Conservation (phyloP, 2,797 vertebrate genomes). For the Dicrostonyx torquatus region DNA sequence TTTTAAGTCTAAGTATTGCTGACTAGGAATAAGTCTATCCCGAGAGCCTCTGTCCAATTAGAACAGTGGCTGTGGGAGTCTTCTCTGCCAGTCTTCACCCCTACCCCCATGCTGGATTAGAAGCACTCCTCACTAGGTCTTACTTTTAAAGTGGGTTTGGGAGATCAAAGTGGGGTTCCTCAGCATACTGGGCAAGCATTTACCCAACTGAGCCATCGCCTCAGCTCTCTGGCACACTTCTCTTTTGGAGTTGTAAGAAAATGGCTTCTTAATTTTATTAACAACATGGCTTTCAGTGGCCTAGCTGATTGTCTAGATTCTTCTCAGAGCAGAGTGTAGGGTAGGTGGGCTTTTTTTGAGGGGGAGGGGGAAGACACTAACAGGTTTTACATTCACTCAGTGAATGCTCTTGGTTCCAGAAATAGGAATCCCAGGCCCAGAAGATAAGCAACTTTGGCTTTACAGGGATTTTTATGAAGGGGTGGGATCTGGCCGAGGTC, state of each 20-base stretch:
- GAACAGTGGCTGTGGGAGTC: not conserved
- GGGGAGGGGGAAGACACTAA: not conserved
- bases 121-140: not conserved
- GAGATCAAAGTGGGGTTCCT: not conserved
- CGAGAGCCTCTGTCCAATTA: not conserved
- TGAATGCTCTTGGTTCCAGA: slow-evolving; percentile 21
- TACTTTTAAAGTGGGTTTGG: not conserved
- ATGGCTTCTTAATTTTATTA: not conserved
- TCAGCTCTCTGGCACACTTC: not conserved
- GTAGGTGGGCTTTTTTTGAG: not conserved
- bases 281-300: not conserved
- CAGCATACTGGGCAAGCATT: not conserved
- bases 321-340: not conserved
- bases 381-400: not conserved
- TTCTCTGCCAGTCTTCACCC: not conserved
- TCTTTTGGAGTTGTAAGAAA: not conserved
- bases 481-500: not conserved
- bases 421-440: not conserved
- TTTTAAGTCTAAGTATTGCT: not conserved
- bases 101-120: not conserved
- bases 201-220: not conserved
- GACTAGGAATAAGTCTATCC: not conserved
- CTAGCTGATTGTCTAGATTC: not conserved
- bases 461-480: not conserved
- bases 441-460: not conserved